Evolutionary conservation across 2,888 invertebrate genomes (phyloP).

Genomic region (Oegoconia quadripuncta): DNA sequence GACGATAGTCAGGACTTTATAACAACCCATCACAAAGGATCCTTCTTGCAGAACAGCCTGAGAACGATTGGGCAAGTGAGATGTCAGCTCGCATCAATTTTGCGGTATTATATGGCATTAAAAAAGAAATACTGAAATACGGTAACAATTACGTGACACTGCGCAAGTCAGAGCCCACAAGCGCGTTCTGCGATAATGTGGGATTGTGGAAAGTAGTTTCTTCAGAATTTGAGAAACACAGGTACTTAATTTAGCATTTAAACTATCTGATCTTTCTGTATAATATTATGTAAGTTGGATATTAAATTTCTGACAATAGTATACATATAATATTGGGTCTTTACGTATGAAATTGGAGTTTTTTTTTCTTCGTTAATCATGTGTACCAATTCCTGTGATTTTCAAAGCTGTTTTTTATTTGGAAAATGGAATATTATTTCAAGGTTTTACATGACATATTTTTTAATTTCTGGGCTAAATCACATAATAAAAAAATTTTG

Average conservation of each 20-base stretch:
- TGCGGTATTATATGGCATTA: slow-evolving; percentile 27
- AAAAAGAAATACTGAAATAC: slow-evolving; percentile 27
- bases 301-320: too few species aligned
- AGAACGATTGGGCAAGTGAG: slow-evolving; percentile 26
- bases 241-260: too few species aligned
- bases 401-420: too few species aligned
- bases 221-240: slow-evolving; percentile 10
- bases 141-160: slow-evolving; percentile 28
- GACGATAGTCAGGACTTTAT: too few species aligned
- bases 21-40: neutral
- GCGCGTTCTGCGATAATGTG: slow-evolving; percentile 32
- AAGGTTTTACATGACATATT: too few species aligned
- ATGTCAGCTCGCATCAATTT: slow-evolving; percentile 28
- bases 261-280: neutral
- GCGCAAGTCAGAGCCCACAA: slow-evolving; percentile 24
- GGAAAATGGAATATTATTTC: too few species aligned
- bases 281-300: neutral
- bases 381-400: too few species aligned
- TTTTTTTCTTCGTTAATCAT: too few species aligned
- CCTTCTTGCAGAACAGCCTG: slow-evolving; percentile 13
- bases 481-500: too few species aligned
- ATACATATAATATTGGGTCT: too few species aligned
- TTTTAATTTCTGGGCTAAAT: too few species aligned
- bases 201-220: slow-evolving; percentile 25
- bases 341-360: too few species aligned